phyloP scores from a whole-genome alignment of 2,113 vertebrate species.

The Dromaius novaehollandiae region DNA sequence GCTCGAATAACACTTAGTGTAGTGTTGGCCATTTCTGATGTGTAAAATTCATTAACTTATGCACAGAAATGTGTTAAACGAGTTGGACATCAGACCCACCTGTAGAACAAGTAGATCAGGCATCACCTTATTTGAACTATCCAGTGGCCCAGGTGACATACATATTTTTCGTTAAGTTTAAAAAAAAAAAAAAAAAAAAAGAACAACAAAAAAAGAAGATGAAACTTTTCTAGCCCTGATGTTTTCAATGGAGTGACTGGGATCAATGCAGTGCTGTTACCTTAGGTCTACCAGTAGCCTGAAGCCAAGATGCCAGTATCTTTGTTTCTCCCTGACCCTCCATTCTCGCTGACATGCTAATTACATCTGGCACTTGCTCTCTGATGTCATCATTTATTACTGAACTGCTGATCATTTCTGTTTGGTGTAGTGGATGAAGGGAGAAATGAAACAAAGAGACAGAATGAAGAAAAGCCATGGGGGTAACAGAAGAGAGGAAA shows the following conservation, averaged over 20 bases:
- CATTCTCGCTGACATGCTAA: background rate
- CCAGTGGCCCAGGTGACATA: background rate
- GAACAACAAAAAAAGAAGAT: background rate
- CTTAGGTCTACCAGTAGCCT: background rate
- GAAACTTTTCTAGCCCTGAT: background rate
- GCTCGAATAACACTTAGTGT: background rate
- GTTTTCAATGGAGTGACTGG: background rate
- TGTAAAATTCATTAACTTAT: fast-evolving
- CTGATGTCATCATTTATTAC: background rate
- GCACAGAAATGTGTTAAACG: background rate
- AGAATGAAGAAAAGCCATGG: background rate
- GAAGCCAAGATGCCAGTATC: background rate
- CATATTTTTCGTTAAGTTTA: background rate
- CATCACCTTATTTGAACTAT: background rate
- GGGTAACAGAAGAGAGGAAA: background rate
- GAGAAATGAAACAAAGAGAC: background rate
- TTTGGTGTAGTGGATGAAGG: background rate
- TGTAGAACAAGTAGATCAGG: background rate
- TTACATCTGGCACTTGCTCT: background rate
- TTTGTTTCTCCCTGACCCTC: background rate
- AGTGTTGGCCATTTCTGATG: background rate
- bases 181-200: background rate
- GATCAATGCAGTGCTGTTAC: background rate
- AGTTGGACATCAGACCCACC: background rate
- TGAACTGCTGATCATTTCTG: background rate